Conservation (phyloP, 2,888 invertebrate species). For the Lymantria monacha region DNA sequence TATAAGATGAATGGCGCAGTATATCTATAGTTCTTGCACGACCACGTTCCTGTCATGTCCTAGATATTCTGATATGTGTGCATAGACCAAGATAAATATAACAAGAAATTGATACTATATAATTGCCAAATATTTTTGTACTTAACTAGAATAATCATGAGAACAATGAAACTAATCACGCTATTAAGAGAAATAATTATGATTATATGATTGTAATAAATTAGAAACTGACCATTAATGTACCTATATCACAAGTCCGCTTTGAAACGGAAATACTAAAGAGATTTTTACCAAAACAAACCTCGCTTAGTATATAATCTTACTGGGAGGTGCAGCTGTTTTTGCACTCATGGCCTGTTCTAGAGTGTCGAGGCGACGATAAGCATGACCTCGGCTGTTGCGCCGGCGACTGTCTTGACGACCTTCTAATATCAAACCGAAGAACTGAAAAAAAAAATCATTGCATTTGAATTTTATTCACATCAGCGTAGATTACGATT, state of each 20-base stretch:
- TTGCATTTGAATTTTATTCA: neutral
- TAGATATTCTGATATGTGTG: no score
- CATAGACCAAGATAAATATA: no score
- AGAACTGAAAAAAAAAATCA: conserved; percentile 50
- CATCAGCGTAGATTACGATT: no score
- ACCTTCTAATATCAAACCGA: conserved; percentile 70
- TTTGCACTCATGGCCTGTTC: conserved; percentile 73
- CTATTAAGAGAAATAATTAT: no score
- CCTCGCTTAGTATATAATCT: conserved; percentile 63
- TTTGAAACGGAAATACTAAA: neutral
- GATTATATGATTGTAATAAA: no score
- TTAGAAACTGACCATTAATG: neutral
- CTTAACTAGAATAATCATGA: neutral
- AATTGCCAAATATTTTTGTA: neutral
- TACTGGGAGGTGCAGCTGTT: conserved; percentile 67
- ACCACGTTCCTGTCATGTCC: no score
- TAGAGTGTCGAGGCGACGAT: conserved; percentile 69
- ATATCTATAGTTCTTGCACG: no score
- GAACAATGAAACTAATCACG: no score
- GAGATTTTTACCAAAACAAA: neutral
- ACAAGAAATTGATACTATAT: no score
- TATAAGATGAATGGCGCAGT: no score
- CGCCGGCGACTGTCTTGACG: conserved; percentile 63
- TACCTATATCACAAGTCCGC: conserved; percentile 11
- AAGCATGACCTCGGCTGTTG: conserved; percentile 70